Base-by-base conservation (phyloP, 2,797 vertebrate species). In the Carapus acus region DNA sequence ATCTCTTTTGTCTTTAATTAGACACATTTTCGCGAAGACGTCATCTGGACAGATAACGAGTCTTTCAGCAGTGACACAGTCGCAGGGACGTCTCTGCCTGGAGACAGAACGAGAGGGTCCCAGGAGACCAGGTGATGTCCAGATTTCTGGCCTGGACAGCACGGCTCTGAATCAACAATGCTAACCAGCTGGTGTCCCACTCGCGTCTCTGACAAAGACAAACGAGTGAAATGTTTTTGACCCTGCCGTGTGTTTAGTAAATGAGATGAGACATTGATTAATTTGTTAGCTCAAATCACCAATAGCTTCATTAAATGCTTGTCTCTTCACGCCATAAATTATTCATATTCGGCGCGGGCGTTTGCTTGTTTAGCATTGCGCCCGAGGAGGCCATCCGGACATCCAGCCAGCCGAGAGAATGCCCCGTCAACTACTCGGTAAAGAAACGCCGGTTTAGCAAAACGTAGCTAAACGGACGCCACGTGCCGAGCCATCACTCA, bases 251-350 rank as follows among this genome's bases (percentile, higher is more conserved):
- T 68, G 67, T 67, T 75, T 76, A 71, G 76, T 76, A 77, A 76
- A 80, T 80, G 71, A 76, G 58, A 70, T 73, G 27, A 66, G 74
- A 79, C 69, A 52, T 70, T 80, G 74, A 79, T 79, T 71, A 58
- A 80, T 79, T 70, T 74, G 73, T 68, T 47, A 47, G 58, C 55
- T 78, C 65, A 79, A 69, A 76, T 79, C 58, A 82, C 69, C 68
- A 59, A 80, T 71, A 70, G 58, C 74, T 77, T 69, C 62, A 75
- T 82, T 70, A 79, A 81, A 79, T 73, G 75, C 64, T 71, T 68
- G 55, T 69, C 58, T 74, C 65, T 62, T 42, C 58, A 58, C 50
- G 49, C 40, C 39, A 66, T 78, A 62, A 72, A 73, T 76, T 73
- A 77, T 79, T 78, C 63, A 76, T 74, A 64, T 67, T 69, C 62